Percentiles rank a stretch among this genome's conserved stretches.
Evolutionary conservation across 2,888 invertebrate species (phyloP).

Genomic region (Ochlodes sylvanus): DNA sequence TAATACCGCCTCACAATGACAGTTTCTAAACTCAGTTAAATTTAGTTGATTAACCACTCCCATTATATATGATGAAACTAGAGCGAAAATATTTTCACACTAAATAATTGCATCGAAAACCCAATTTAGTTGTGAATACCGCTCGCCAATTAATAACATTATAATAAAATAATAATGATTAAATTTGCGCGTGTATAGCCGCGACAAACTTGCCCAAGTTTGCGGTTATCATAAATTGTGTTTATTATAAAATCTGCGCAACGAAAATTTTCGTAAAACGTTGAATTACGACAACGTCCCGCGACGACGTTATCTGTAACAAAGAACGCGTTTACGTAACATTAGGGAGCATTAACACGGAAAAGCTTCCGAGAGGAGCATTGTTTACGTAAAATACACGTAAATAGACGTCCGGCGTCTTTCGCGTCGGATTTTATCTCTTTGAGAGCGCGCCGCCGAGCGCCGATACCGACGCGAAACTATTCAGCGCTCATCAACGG

Average conservation of each 20-base stretch:
- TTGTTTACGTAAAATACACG: constrained; percentile 40
- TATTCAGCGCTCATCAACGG: constrained; percentile 59
- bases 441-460: constrained; percentile 23
- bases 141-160: neutral
- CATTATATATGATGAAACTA: neutral
- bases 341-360: constrained; percentile 43
- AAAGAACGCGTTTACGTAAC: constrained; percentile 29
- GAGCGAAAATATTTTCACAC: constrained; percentile 7
- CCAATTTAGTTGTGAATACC: constrained; percentile 11
- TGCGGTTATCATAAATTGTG: constrained; percentile 20
- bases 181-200: constrained; percentile 17
- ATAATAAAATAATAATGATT: constrained; percentile 26
- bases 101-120: neutral
- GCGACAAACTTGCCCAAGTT: constrained; percentile 26
- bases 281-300: constrained; percentile 9
- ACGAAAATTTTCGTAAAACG: constrained; percentile 16
- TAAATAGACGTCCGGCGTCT: constrained; percentile 22
- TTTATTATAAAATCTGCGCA: constrained; percentile 21
- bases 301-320: constrained; percentile 28
- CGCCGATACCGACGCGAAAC: constrained; percentile 58
- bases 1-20: too few species aligned
- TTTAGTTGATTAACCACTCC: neutral
- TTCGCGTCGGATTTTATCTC: constrained; percentile 32
- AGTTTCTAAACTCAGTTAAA: neutral
- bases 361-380: constrained; percentile 43